These are phyloP conservation scores for Leptinotarsa defecta DNA, from an alignment of 1,140 invertebrate genomes.

Conservation along the genomic window DNA sequence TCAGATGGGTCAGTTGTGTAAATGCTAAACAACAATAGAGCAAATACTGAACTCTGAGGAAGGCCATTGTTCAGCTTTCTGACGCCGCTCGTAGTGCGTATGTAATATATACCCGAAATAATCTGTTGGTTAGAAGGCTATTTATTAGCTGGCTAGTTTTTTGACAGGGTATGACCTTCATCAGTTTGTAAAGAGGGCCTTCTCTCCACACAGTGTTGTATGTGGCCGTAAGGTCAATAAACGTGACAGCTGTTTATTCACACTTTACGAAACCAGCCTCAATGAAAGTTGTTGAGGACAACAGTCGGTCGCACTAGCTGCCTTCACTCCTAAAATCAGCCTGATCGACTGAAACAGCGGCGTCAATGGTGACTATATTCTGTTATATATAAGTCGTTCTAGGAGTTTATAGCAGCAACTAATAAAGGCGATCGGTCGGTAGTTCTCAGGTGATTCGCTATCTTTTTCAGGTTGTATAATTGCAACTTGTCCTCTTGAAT, in stretches of 20 bases:
- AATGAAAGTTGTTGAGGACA: slow-evolving; percentile 10
- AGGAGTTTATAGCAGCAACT: slow-evolving; percentile 4
- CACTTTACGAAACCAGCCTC: slow-evolving; percentile 19
- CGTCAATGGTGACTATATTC: background rate
- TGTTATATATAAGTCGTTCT: slow-evolving; percentile 14
- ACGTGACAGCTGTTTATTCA: slow-evolving; percentile 19
- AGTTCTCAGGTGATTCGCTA: background rate
- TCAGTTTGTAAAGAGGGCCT: no score
- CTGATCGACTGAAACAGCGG: slow-evolving; percentile 27
- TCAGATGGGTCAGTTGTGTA: no score
- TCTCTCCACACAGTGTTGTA: background rate
- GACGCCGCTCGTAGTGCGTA: no score
- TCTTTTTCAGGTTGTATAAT: background rate
- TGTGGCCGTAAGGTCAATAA: slow-evolving; percentile 27
- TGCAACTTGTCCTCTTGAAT: background rate
- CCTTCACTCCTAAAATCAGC: slow-evolving; percentile 8
- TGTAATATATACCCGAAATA: no score
- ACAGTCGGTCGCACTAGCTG: slow-evolving; percentile 19
- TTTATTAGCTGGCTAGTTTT: no score
- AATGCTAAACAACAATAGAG: no score
- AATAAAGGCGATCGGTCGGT: background rate
- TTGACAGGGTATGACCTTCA: no score
- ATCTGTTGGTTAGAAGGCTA: no score
- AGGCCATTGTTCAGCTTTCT: no score
- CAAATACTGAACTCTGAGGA: no score